A percentile compares a stretch with the other conserved stretches of the same genome.
Evolutionary conservation across 2,888 invertebrate genomes (phyloP).

Genomic region (Volucella inanis): DNA sequence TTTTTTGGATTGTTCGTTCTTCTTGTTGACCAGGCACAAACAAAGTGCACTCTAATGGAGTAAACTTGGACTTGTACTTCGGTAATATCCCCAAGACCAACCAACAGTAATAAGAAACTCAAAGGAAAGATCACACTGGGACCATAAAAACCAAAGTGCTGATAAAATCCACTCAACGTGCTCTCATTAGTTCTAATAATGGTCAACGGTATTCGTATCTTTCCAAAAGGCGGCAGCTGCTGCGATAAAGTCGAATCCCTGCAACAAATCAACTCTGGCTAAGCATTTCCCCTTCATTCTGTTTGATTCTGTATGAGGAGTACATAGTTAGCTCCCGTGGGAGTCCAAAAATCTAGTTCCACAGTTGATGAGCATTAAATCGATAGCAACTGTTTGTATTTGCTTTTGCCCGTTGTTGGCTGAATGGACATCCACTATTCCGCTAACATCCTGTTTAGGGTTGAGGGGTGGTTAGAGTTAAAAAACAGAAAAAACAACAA

Average conservation of each 20-base stretch:
- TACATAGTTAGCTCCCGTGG: neutral
- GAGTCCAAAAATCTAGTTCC: constrained; percentile 1
- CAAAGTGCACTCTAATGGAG: constrained; percentile 62
- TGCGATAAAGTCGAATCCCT: constrained; percentile 36
- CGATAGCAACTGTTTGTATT: constrained; percentile 3
- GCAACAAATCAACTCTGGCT: constrained; percentile 58
- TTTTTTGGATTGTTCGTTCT: constrained; percentile 1
- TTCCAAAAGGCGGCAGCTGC: constrained; percentile 9
- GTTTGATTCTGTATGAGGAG: constrained; percentile 6
- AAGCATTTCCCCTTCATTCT: constrained; percentile 8
- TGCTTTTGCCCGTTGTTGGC: neutral
- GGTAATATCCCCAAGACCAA: constrained; percentile 12
- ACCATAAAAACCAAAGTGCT: constrained; percentile 71
- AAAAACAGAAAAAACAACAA: constrained; percentile 3
- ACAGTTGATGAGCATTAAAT: constrained; percentile 42
- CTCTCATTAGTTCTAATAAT: constrained; percentile 73
- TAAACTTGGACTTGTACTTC: constrained; percentile 28
- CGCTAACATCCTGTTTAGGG: neutral
- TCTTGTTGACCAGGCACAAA: constrained; percentile 32
- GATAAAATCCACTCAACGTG: constrained; percentile 73
- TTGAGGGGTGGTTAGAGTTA: neutral
- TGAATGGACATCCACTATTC: neutral
- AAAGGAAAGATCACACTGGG: constrained; percentile 67
- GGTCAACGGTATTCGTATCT: constrained; percentile 44
- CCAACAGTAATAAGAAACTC: constrained; percentile 58